Percentiles rank a stretch among this genome's conserved stretches.
phyloP scores from a whole-genome alignment of 2,797 vertebrate genomes.

The Sylvilagus floridanus region DNA sequence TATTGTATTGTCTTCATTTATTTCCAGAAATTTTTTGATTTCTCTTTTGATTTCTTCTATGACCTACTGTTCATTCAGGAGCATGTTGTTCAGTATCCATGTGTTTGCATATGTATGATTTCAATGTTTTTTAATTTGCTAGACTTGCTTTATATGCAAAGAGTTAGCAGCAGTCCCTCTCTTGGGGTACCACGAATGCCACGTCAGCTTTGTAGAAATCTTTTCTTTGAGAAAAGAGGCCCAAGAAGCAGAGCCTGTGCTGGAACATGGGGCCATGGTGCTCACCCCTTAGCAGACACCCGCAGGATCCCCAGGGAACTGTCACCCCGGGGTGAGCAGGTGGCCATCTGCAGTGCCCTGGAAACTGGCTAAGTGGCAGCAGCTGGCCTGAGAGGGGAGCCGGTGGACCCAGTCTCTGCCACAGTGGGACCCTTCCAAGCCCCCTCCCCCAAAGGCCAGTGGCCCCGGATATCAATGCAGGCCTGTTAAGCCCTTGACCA shows the following conservation, averaged over 20 bases:
- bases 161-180: neutral
- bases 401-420: conserved; percentile 57
- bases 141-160: neutral
- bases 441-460: conserved; percentile 83
- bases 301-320: neutral
- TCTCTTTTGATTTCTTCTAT: too few relatives aligned
- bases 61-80: too few relatives aligned
- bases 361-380: neutral
- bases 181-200: neutral
- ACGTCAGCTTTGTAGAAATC: neutral
- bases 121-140: too few relatives aligned
- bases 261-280: accelerated
- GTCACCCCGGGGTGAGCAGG: neutral
- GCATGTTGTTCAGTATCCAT: too few relatives aligned
- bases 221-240: neutral
- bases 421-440: conserved; percentile 58
- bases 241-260: accelerated
- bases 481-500: conserved; percentile 87
- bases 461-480: conserved; percentile 87
- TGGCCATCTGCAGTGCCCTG: neutral
- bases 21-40: too few relatives aligned
- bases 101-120: too few relatives aligned
- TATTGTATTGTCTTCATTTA: too few relatives aligned
- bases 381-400: neutral
- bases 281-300: too few relatives aligned